Evolutionary conservation across 2,797 vertebrate genomes (phyloP), one percentile per base, ranked within the genome.

Genomic region (Rhinophrynus dorsalis): DNA sequence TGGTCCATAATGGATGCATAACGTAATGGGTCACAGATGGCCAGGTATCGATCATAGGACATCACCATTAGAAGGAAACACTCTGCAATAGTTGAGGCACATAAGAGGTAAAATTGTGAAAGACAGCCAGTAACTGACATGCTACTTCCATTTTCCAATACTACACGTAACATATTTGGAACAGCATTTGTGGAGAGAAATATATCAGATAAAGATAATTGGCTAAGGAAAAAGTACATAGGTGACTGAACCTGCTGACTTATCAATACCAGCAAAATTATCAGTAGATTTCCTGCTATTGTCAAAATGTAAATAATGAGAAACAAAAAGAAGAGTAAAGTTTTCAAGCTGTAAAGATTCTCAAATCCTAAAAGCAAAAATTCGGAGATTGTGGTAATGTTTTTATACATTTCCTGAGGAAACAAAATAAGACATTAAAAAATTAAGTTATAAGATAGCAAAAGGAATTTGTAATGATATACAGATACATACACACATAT

Each of bases 31-130:
- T 82, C 76, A 44, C 86, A 89, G 50, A 91, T 80, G 24, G 88
- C 86, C 44, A 89, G 52, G 1, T 85, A 87, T 47, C 82, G 75
- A 69, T 90, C 89, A 50, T 89, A 68, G 5, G 87, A 84, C 89
- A 89, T 88, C 20, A 54, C 84, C 26, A 83, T 76, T 75, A 91
- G 78, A 32, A 89, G 84, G 50, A 88, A 77, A 20, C 83, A 89
- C 73, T 88, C 86, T 21, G 86, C 74, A 1, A 83, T 83, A 1
- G 84, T 85, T 6, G 87, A 84, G 12, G 84, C 85, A 38, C 87
- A 87, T 44, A 90, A 83, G 42, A 85, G 63, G 23, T 82, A 79
- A 55, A 76, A 78, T 52, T 89, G 88, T 11, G 85, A 72, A 1
- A 86, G 44, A 54, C 90, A 90, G 13, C 79, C 80, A 8, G 79